Percentiles rank a stretch among this genome's conserved stretches.
Conservation (phyloP, 2,888 invertebrate genomes). For the Zele albiditarsus region DNA sequence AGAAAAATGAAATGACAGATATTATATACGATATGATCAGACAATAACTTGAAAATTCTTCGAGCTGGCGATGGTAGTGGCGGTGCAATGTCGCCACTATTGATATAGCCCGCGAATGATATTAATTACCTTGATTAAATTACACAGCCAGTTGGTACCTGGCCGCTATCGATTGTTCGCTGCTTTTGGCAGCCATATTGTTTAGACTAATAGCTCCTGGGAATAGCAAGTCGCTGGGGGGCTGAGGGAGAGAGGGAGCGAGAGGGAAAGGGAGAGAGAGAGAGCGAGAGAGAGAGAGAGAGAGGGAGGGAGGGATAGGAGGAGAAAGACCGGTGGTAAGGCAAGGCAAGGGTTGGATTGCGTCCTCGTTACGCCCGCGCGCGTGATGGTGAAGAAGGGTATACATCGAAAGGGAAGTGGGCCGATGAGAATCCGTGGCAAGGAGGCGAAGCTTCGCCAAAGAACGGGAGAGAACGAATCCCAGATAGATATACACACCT, state of each 20-base stretch:
- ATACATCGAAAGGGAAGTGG: slow-evolving; percentile 30
- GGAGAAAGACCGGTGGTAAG: not conserved
- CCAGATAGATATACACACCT: not conserved
- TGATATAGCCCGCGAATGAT: slow-evolving; percentile 50
- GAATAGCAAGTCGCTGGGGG: slow-evolving; percentile 57
- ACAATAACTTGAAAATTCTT: not conserved
- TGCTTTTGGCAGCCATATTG: slow-evolving; percentile 71
- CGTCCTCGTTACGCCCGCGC: not conserved
- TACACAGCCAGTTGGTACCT: slow-evolving; percentile 58
- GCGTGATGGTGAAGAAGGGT: slow-evolving; percentile 39
- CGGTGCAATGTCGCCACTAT: slow-evolving; percentile 8
- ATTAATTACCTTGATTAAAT: slow-evolving; percentile 65
- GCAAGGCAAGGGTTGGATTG: slow-evolving; percentile 6
- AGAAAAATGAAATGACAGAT: not conserved
- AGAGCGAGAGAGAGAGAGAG: slow-evolving; percentile 35
- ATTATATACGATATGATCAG: not conserved
- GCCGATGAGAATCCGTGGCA: slow-evolving; percentile 45
- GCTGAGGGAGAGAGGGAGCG: slow-evolving; percentile 29
- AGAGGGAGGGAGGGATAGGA: slow-evolving; percentile 11
- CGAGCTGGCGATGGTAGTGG: not conserved
- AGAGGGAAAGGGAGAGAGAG: too few relatives aligned
- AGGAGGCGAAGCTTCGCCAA: slow-evolving; percentile 49
- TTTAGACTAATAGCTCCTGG: slow-evolving; percentile 70
- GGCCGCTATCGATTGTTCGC: slow-evolving; percentile 68
- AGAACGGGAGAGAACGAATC: not conserved